These are phyloP conservation scores for Catostylus mosaicus DNA, from an alignment of 30 jellyfish, hydroid and myxozoan species.

Conservation along the genomic window DNA sequence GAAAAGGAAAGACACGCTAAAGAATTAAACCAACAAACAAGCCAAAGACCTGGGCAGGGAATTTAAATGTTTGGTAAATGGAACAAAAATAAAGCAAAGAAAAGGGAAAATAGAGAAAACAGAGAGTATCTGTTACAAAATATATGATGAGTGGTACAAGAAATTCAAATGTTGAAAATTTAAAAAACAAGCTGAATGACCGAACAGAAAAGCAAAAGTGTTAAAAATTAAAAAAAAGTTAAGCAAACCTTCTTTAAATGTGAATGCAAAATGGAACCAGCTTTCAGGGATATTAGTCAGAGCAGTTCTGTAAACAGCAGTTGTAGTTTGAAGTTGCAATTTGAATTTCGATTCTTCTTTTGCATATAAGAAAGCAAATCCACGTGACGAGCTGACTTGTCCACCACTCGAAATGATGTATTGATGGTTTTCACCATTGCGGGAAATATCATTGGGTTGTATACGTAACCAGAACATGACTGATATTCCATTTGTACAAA, in stretches of 20 bases:
- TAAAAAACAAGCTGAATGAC: no score
- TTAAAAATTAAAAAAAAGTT: no score
- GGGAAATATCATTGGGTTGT: constrained; percentile 59
- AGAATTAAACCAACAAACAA: no score
- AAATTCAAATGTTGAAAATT: no score
- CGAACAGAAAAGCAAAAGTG: not conserved
- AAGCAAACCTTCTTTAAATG: constrained; percentile 76
- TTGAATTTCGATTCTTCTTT: constrained; percentile 88
- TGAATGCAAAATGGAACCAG: constrained; percentile 88
- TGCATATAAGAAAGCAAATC: constrained; percentile 88
- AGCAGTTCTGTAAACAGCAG: constrained; percentile 85
- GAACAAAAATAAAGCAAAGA: no score
- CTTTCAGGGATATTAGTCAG: constrained; percentile 70
- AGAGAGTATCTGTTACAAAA: no score
- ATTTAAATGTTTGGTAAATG: no score
- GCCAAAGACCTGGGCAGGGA: no score
- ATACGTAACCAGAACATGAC: constrained; percentile 87
- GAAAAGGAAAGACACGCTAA: no score
- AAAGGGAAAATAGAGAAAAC: no score
- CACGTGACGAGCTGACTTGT: constrained; percentile 92
- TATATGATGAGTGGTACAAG: no score
- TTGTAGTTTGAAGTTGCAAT: constrained; percentile 80
- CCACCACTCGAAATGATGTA: constrained; percentile 97
- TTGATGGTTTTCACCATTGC: constrained; percentile 70
- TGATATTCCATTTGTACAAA: constrained; percentile 72